phyloP scores from a whole-genome alignment of 2,888 invertebrate genomes.

The Molanna angustata region DNA sequence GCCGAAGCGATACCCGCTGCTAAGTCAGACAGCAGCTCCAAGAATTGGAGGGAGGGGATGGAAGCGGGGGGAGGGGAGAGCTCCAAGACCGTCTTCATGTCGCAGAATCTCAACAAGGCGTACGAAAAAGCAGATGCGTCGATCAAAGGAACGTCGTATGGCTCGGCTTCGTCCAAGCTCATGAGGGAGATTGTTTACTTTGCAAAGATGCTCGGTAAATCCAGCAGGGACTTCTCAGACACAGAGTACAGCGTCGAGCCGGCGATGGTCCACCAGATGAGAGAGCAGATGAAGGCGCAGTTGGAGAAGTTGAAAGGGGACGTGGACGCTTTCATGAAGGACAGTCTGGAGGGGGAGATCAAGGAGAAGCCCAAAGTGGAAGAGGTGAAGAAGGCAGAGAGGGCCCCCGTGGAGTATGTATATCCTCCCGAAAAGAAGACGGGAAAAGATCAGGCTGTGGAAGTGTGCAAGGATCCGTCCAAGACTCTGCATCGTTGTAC shows the following conservation, averaged over 20 bases:
- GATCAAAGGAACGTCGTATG: conserved; percentile 14
- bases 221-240: conserved; percentile 18
- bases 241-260: conserved; percentile 19
- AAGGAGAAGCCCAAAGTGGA: conserved; percentile 9
- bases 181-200: conserved; percentile 25
- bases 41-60: conserved; percentile 29
- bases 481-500: conserved; percentile 19
- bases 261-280: conserved; percentile 7
- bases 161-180: conserved; percentile 12
- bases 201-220: conserved; percentile 16
- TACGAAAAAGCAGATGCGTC: conserved; percentile 24
- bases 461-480: not conserved
- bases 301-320: conserved; percentile 11
- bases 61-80: conserved; percentile 8
- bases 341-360: conserved; percentile 19
- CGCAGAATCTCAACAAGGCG: conserved; percentile 22
- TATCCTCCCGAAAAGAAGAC: conserved; percentile 19
- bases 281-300: conserved; percentile 17
- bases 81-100: conserved; percentile 28
- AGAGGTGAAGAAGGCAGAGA: not conserved
- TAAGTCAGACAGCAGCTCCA: conserved; percentile 4
- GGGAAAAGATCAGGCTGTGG: conserved; percentile 7
- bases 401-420: conserved; percentile 14
- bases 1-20: not conserved
- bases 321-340: conserved; percentile 19